phyloP scores from a whole-genome alignment of 2,797 vertebrate genomes.

The Lutjanus argentimaculatus region DNA sequence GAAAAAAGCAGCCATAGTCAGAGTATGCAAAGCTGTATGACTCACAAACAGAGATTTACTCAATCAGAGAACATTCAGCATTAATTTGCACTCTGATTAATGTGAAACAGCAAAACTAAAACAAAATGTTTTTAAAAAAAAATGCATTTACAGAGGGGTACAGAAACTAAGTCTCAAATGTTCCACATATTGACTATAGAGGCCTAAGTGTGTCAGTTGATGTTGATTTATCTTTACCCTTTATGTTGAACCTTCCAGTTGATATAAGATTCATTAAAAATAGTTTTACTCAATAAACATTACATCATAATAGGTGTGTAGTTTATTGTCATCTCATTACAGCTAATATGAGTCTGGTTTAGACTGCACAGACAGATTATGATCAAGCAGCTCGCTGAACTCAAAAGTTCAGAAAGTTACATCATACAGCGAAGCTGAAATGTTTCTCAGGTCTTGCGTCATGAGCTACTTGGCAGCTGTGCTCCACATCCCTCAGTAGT shows the following conservation, averaged over 20 bases:
- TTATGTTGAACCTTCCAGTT: background rate
- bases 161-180: no score
- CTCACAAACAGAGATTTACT: no score
- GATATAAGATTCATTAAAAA: background rate
- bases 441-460: conserved; percentile 66
- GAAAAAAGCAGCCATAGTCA: no score
- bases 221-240: no score
- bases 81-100: no score
- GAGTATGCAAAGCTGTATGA: no score
- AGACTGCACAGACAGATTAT: background rate
- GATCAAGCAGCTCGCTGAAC: background rate
- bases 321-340: background rate
- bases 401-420: conserved; percentile 55
- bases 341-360: background rate
- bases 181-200: no score
- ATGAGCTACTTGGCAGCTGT: conserved; percentile 43
- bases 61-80: no score
- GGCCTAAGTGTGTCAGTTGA: no score
- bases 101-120: no score
- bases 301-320: background rate
- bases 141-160: no score
- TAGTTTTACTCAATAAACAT: background rate
- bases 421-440: conserved; percentile 66
- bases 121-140: no score
- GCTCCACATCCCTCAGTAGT: conserved; percentile 25